These are phyloP conservation scores for Adelosebastes latens DNA, from an alignment of 2,797 vertebrate species.

Conservation along the genomic window DNA sequence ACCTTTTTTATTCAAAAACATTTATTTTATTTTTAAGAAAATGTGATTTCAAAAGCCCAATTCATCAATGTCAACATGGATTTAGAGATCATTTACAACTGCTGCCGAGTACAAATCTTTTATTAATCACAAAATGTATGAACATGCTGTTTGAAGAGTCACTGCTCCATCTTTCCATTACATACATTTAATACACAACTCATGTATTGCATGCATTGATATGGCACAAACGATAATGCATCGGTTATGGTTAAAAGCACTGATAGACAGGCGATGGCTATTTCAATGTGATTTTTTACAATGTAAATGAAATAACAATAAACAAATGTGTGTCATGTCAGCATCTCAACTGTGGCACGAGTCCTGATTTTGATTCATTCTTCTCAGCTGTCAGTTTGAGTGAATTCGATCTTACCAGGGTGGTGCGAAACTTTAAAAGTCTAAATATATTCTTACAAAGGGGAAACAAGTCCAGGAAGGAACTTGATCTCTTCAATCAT, in stretches of 20 bases:
- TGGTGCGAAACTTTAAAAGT: slow-evolving; percentile 2
- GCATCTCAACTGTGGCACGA: slow-evolving; percentile 22
- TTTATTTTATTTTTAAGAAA: slow-evolving; percentile 35
- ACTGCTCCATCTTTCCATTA: not conserved
- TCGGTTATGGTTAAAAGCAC: slow-evolving; percentile 38
- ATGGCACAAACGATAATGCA: slow-evolving; percentile 6
- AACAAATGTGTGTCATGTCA: slow-evolving; percentile 53
- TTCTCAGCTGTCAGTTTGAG: not conserved
- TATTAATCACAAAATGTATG: slow-evolving; percentile 1
- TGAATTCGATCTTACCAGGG: not conserved
- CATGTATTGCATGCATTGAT: slow-evolving; percentile 40
- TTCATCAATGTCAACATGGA: slow-evolving; percentile 6
- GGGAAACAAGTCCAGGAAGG: slow-evolving; percentile 8
- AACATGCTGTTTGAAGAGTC: slow-evolving; percentile 22
- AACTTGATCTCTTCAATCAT: slow-evolving; percentile 20
- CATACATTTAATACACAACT: slow-evolving; percentile 16
- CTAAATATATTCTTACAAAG: not conserved
- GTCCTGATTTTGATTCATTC: slow-evolving; percentile 20
- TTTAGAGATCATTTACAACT: not conserved
- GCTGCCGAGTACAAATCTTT: not conserved
- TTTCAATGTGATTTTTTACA: slow-evolving; percentile 41
- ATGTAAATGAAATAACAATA: slow-evolving; percentile 60
- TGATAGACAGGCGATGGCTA: slow-evolving; percentile 23
- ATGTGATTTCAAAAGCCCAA: slow-evolving; percentile 11
- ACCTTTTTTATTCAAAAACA: slow-evolving; percentile 51